Evolutionary conservation across 1,140 invertebrate species (phyloP).

Genomic region (Pseudomyrmex cubaensis): DNA sequence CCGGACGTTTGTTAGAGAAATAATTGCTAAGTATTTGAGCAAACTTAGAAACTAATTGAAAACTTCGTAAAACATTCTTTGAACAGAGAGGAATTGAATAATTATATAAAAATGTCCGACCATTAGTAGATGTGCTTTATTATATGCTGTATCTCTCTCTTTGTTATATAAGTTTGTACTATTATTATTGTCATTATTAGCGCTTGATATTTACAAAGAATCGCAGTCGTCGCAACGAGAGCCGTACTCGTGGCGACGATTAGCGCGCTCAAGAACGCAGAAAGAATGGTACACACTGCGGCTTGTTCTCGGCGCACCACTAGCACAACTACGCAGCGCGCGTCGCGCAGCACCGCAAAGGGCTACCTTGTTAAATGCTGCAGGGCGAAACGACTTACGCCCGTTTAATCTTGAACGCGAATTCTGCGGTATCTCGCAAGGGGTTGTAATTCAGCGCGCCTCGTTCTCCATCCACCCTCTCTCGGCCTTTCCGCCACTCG

Average conservation of each 20-base stretch:
- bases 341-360: slow-evolving; percentile 54
- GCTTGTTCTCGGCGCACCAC: neutral
- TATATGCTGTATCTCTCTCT: no score
- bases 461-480: slow-evolving; percentile 61
- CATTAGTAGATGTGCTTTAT: no score
- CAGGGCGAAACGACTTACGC: slow-evolving; percentile 82
- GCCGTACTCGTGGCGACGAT: slow-evolving; percentile 2
- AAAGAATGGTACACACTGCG: no score
- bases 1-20: no score
- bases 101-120: no score
- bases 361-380: slow-evolving; percentile 73
- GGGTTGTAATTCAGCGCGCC: slow-evolving; percentile 83
- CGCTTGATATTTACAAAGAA: neutral
- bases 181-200: neutral
- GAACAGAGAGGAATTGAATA: no score
- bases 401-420: slow-evolving; percentile 85
- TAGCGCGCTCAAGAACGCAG: neutral
- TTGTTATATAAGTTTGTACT: neutral
- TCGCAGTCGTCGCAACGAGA: neutral
- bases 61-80: no score
- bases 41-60: no score
- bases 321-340: slow-evolving; percentile 7
- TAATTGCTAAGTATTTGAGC: no score
- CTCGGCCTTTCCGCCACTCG: neutral
- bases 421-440: slow-evolving; percentile 84